Evolutionary conservation across 2,888 invertebrate species (phyloP), one percentile per base, ranked within the genome.

Genomic region (Drosophila flavopinicola): DNA sequence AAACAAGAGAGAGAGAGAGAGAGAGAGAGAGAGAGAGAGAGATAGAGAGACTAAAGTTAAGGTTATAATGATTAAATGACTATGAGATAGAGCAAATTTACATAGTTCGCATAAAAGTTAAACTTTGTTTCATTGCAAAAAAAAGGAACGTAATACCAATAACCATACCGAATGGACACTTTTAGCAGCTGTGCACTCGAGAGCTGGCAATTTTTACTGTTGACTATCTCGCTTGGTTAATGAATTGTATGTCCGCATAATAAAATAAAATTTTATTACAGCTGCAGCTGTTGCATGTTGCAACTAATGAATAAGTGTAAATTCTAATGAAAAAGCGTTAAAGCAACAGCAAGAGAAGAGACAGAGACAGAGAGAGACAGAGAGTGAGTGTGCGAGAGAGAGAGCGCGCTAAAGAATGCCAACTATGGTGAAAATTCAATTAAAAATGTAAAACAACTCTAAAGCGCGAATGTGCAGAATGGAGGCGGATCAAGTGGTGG

Each of bases 271-370:
- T 83, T 85, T 79, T 84, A 85, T 78, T 78, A 72, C 49, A 35
- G 66, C 58, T 66, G 78, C 85, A 80, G 85, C 84, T 83, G 83
- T 78, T 85, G 83, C 84, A 73, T 77, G 82, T 72, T 75, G 71
- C 78, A 76, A 78, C 83, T 85, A 83, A 85, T 85, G 86, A 83
- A 83, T 80, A 84, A 85, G 83, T 78, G 83, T 85, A 83, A 83
- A 84, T 85, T 83, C 86, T 84, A 84, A 78, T 85, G 71, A 75
- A 79, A 85, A 75, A 78, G 83, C 79, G 79, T 70, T 75, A 76
- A 76, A 58, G 63, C 75, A 68, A 58, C 60, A 66, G 33, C 49
- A 56, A 44, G 51, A 58, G 23, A 23, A 30, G n/a, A 17, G 23
- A 24, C 47, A 37, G 37, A 33, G 27, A 44, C 52, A 57, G 53